Conservation (phyloP, 2,797 vertebrate genomes). For the Fringilla coelebs region DNA sequence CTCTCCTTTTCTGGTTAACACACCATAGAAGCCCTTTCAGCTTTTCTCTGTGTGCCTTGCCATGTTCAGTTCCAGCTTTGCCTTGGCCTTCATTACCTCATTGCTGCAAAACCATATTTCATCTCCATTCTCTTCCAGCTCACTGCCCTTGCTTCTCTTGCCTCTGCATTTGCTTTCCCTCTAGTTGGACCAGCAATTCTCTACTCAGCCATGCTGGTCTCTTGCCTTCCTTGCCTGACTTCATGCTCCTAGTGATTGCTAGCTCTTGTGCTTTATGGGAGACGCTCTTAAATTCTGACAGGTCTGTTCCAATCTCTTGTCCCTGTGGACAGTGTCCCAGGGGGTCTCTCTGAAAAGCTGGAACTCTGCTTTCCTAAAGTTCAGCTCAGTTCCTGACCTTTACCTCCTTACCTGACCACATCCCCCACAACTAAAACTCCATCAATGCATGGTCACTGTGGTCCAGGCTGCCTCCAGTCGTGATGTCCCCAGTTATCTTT, state of each 20-base stretch:
- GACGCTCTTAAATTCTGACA: neutral
- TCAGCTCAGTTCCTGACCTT: neutral
- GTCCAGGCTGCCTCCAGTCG: neutral
- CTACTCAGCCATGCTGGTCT: neutral
- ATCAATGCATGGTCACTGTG: neutral
- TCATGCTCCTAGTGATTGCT: accelerated
- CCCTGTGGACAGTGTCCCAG: neutral
- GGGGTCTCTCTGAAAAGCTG: neutral
- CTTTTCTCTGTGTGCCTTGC: neutral
- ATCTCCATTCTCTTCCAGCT: neutral
- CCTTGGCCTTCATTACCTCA: neutral
- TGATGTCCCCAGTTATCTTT: neutral
- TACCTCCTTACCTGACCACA: neutral
- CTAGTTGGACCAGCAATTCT: neutral
- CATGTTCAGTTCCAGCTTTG: neutral
- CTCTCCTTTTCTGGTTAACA: neutral
- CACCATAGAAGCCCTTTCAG: neutral
- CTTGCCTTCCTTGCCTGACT: neutral
- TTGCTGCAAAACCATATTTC: accelerated
- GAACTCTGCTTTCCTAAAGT: neutral
- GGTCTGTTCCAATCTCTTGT: neutral
- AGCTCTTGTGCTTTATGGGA: neutral
- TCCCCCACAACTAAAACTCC: neutral
- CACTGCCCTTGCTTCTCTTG: neutral
- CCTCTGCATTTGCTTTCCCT: neutral